Conservation (phyloP, 2,888 invertebrate genomes). For the Phragmatobia fuliginosa region DNA sequence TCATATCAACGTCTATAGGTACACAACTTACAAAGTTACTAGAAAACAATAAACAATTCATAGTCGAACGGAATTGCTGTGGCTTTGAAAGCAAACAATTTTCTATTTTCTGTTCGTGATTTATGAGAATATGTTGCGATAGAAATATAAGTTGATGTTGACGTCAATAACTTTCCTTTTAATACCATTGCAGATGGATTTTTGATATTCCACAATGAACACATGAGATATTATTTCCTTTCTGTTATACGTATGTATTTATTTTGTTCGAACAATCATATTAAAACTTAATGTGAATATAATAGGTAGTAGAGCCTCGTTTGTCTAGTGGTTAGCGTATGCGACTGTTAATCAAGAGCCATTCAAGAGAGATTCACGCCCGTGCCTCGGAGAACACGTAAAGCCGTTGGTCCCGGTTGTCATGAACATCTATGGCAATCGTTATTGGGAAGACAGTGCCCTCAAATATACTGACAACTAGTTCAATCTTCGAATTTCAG, state of each 20-base stretch:
- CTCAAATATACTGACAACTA: no score
- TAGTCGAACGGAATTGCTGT: constrained; percentile 23
- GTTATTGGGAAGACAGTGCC: no score
- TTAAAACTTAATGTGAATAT: background rate
- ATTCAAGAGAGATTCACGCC: no score
- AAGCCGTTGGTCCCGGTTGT: no score
- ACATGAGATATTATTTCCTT: background rate
- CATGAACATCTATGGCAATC: no score
- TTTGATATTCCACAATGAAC: background rate
- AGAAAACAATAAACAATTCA: constrained; percentile 39
- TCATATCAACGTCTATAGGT: constrained; percentile 26
- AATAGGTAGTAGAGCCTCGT: no score
- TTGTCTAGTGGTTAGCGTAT: no score
- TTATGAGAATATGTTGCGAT: constrained; percentile 19
- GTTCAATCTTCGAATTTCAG: no score
- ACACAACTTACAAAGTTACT: constrained; percentile 26
- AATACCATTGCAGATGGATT: background rate
- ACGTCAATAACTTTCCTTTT: background rate
- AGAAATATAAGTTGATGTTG: constrained; percentile 10
- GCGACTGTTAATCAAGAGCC: no score
- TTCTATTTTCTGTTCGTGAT: constrained; percentile 23
- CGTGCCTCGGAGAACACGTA: no score
- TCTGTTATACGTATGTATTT: background rate
- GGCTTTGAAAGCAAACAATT: constrained; percentile 19
- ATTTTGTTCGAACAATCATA: background rate